A percentile compares a stretch with the other conserved stretches of the same genome.
Conservation (phyloP, 1,140 invertebrate genomes). For the Apis cerana region DNA sequence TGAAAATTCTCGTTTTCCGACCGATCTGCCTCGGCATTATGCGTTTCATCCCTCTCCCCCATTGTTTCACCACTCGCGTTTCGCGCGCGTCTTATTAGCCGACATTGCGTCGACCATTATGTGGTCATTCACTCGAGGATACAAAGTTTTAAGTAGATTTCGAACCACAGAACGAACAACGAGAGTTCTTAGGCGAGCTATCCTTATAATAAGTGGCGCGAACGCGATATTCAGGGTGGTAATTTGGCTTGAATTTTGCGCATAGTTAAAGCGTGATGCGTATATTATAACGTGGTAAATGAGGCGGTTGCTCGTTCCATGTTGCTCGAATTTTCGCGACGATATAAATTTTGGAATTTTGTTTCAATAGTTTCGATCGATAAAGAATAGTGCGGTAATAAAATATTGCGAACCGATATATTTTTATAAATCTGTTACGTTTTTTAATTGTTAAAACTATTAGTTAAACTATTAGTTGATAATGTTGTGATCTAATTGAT, state of each 20-base stretch:
- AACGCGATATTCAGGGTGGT: neutral
- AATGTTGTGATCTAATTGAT: neutral
- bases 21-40: neutral
- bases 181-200: conserved; percentile 20
- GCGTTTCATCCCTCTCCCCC: neutral
- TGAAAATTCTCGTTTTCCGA: neutral
- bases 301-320: neutral
- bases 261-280: neutral
- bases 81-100: neutral
- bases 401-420: no score
- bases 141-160: conserved; percentile 31
- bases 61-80: neutral
- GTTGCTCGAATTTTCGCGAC: neutral
- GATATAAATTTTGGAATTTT: no score
- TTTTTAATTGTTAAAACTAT: neutral
- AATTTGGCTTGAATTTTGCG: conserved; percentile 27
- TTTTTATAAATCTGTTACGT: neutral
- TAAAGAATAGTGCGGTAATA: neutral
- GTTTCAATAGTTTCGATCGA: neutral
- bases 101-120: neutral
- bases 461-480: neutral
- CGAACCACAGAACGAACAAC: conserved; percentile 11
- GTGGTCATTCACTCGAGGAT: neutral
- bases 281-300: conserved; percentile 8
- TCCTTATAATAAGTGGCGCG: neutral